Percentiles rank a stretch among this genome's conserved stretches.
Conservation (phyloP, 2,113 vertebrate genomes). For the Cyprinodon variegatus region DNA sequence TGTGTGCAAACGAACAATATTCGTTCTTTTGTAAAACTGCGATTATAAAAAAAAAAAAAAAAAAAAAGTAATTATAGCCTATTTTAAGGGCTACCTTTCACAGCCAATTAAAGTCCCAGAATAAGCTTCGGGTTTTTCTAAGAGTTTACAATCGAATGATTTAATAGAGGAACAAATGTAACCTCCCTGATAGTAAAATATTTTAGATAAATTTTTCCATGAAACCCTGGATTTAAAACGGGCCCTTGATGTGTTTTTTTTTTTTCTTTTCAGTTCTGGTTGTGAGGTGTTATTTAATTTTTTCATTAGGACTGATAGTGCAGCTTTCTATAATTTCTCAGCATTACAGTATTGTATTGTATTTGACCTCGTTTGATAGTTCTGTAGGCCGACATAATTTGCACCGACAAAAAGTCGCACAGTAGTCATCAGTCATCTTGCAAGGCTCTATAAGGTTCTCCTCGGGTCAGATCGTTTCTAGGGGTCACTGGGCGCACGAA, state of each 20-base stretch:
- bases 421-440: constrained; percentile 33
- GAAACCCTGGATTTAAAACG: too few relatives aligned
- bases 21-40: neutral
- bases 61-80: neutral
- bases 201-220: neutral
- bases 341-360: neutral
- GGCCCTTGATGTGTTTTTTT: too few relatives aligned
- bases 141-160: neutral
- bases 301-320: neutral
- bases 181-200: neutral
- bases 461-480: constrained; percentile 47
- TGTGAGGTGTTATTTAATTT: neutral
- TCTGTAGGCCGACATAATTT: constrained; percentile 10
- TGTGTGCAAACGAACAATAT: neutral
- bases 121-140: neutral
- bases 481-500: constrained; percentile 35
- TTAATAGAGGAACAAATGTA: neutral
- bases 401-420: constrained; percentile 8
- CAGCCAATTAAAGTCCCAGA: neutral
- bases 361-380: too few relatives aligned
- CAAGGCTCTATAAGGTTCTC: constrained; percentile 3
- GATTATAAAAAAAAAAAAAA: neutral
- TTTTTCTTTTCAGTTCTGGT: neutral
- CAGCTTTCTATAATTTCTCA: constrained; percentile 2
- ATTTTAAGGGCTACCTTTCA: neutral